phyloP scores from a whole-genome alignment of 92 coral and sea anemone species.

The Palythoa grandis region DNA sequence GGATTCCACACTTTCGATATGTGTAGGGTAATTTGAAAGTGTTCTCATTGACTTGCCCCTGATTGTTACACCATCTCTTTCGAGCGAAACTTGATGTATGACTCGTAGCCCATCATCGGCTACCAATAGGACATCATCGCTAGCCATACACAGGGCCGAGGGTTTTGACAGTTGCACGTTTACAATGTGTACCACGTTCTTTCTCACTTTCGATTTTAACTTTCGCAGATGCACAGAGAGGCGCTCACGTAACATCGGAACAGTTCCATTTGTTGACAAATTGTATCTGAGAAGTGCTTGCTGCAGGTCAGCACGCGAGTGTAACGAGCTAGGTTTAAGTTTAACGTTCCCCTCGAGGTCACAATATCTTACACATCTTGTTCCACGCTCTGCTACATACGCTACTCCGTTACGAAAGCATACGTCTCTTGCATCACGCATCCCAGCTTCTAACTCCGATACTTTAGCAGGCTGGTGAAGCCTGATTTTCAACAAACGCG shows the following conservation, averaged over 20 bases:
- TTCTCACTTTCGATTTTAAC: conserved; percentile 39
- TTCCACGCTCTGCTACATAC: conserved; percentile 54
- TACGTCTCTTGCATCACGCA: conserved; percentile 45
- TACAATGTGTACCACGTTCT: conserved; percentile 36
- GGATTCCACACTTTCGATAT: no score
- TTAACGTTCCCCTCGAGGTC: conserved; percentile 50
- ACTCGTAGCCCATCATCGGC: background rate
- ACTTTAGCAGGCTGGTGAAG: conserved; percentile 57
- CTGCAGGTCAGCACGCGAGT: conserved; percentile 53
- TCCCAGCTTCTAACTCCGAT: conserved; percentile 30
- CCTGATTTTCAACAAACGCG: conserved; percentile 35
- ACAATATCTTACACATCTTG: conserved; percentile 22
- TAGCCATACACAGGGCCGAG: no score
- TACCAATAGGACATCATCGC: conserved; percentile 11
- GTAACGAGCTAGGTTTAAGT: conserved; percentile 50
- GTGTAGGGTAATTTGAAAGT: no score
- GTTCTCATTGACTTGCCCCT: no score
- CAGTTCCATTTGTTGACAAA: conserved; percentile 47
- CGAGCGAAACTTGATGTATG: no score
- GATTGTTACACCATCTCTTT: no score
- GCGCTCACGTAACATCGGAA: conserved; percentile 49
- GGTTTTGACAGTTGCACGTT: background rate
- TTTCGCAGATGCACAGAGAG: conserved; percentile 50
- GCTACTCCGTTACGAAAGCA: conserved; percentile 52
- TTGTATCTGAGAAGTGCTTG: conserved; percentile 4